Evolutionary conservation across 2,113 vertebrate species (phyloP).

Genomic region (Casuarius casuarius): DNA sequence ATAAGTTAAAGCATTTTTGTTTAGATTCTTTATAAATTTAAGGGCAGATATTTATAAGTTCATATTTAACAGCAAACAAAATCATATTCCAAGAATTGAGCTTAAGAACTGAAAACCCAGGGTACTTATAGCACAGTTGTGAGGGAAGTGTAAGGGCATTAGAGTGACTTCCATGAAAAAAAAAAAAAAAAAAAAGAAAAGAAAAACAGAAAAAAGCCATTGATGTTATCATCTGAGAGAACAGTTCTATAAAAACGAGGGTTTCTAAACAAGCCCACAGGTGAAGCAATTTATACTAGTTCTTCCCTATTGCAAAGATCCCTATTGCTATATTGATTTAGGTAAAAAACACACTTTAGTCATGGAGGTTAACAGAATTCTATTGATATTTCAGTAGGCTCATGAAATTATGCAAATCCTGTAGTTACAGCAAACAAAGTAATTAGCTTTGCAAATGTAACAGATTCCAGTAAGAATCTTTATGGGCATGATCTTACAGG

Average conservation of each 20-base stretch:
- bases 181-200: fast-evolving
- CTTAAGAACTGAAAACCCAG: neutral
- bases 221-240: neutral
- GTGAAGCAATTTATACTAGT: neutral
- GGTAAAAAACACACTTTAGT: neutral
- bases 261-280: neutral
- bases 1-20: neutral
- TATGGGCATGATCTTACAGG: neutral
- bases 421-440: neutral
- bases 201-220: neutral
- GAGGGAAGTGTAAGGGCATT: neutral
- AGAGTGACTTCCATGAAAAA: neutral
- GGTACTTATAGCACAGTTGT: neutral
- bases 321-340: neutral
- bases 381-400: neutral
- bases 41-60: neutral
- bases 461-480: neutral
- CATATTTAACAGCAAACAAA: neutral
- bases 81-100: neutral
- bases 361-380: neutral
- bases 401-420: neutral
- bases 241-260: neutral
- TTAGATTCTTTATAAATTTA: neutral
- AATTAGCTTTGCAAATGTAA: neutral
- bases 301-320: neutral